Base-by-base conservation (phyloP, 2,113 vertebrate genomes). In the Caranx ignobilis region DNA sequence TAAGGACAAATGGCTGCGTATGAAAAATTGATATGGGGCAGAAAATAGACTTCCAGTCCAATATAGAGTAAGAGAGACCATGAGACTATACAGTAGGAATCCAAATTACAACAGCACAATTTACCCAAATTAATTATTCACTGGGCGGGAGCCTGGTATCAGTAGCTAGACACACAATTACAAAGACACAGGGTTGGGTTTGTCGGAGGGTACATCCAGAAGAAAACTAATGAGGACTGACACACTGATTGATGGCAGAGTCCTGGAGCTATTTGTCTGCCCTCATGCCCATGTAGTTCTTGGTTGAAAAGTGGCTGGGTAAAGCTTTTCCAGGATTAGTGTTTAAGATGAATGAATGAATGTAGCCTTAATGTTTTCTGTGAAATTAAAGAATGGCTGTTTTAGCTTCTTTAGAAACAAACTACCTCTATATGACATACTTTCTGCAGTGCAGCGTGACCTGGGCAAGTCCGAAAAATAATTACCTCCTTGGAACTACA, bases 11-110 rank as follows among this genome's bases (percentile, higher is more conserved):
- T 92, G 90, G 88, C 88, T 90, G 60, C 68, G 35, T 61, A 93
- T 94, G 89, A 95, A 94, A 95, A 93, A 94, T 93, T 92, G 81
- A 95, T 95, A 88, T 56, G 59, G 50, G 75, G 91, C 92, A 92
- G 86, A 92, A 93, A 95, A 95, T 93, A 94, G 94, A 93, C 78
- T 90, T 82, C 62, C 72, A 86, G 83, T 87, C 80, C 64, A 45
- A 89, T 65, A 73, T 50, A 74, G 79, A 90, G 57, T 61, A 48
- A 77, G 73, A 60, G 78, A 83, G 82, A 90, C 77, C 82, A 78
- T 35, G 71, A 82, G 84, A 87, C 83, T 73, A 71, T 74, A 43
- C 47, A 73, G 71, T 43, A 63, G 32, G 69, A 88, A 84, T 84
- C 77, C 83, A 87, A 90, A 89, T 92, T 88, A 87, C 70, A 86